Evolutionary conservation across 30 jellyfish, hydroid and myxozoan genomes (phyloP).

Genomic region (Aurelia coerulea): DNA sequence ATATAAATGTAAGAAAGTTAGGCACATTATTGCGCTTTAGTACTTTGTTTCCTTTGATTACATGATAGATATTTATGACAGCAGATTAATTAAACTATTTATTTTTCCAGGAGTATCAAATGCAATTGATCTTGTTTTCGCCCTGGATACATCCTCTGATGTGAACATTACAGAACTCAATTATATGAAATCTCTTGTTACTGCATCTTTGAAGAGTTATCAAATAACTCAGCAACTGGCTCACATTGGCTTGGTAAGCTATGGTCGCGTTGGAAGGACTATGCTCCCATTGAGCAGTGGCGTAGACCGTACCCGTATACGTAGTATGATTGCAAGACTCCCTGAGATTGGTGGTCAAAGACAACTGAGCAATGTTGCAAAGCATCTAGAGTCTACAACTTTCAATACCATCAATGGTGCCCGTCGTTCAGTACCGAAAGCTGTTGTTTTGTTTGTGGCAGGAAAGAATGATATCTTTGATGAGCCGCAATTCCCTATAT

Average conservation of each 20-base stretch:
- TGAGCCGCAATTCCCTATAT: slow-evolving; percentile 33
- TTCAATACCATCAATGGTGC: slow-evolving; percentile 67
- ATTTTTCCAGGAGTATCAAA: slow-evolving; percentile 29
- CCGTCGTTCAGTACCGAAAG: slow-evolving; percentile 66
- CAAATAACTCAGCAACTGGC: slow-evolving; percentile 48
- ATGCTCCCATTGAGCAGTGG: slow-evolving; percentile 52
- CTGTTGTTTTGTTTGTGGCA: slow-evolving; percentile 49
- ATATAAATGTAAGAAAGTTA: no score
- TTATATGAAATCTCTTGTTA: slow-evolving; percentile 33
- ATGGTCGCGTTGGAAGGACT: slow-evolving; percentile 25
- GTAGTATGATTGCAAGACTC: neutral
- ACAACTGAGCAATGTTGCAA: slow-evolving; percentile 6
- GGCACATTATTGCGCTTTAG: no score
- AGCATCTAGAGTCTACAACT: slow-evolving; percentile 10
- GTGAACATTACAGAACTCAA: slow-evolving; percentile 3
- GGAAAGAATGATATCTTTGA: slow-evolving; percentile 31
- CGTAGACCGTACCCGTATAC: neutral
- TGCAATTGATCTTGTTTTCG: slow-evolving; percentile 55
- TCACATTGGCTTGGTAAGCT: slow-evolving; percentile 63
- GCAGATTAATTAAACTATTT: neutral
- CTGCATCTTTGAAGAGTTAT: slow-evolving; percentile 62
- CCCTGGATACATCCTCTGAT: slow-evolving; percentile 54
- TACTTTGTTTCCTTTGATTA: no score
- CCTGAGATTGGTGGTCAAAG: slow-evolving; percentile 25
- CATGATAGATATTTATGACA: no score